Percentiles rank a stretch among this genome's conserved stretches.
Evolutionary conservation across 2,113 vertebrate species (phyloP).

Genomic region (Talpa occidentalis): DNA sequence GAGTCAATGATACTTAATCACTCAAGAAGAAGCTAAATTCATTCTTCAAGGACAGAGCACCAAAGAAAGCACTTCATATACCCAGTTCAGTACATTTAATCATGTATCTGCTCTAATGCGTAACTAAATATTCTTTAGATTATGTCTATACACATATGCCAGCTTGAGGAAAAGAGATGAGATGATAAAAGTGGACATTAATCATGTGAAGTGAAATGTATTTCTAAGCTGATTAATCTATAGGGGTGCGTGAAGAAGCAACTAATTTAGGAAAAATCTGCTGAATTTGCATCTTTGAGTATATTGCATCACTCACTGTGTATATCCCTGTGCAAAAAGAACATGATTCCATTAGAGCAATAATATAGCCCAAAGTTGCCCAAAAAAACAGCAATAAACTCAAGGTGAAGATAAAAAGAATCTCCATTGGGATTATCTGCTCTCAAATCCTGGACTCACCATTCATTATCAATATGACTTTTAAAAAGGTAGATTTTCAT

Average conservation of each 20-base stretch:
- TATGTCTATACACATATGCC: background rate
- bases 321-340: background rate
- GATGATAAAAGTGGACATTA: background rate
- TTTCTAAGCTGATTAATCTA: background rate
- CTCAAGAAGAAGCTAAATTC: background rate
- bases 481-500: background rate
- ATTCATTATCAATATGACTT: slow-evolving; percentile 7
- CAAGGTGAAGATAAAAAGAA: background rate
- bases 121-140: background rate
- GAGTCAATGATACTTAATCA: slow-evolving; percentile 2
- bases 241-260: background rate
- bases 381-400: background rate
- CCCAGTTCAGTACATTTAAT: background rate
- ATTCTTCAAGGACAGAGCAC: slow-evolving; percentile 12
- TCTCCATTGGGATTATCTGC: background rate
- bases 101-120: background rate
- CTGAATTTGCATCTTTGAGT: background rate
- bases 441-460: background rate
- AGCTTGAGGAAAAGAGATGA: background rate
- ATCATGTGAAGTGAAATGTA: background rate
- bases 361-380: background rate
- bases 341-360: background rate
- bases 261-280: background rate
- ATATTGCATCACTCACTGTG: background rate
- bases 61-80: slow-evolving; percentile 19